Base-by-base conservation (phyloP, 2,888 invertebrate genomes). In the Melanostoma mellinum region DNA sequence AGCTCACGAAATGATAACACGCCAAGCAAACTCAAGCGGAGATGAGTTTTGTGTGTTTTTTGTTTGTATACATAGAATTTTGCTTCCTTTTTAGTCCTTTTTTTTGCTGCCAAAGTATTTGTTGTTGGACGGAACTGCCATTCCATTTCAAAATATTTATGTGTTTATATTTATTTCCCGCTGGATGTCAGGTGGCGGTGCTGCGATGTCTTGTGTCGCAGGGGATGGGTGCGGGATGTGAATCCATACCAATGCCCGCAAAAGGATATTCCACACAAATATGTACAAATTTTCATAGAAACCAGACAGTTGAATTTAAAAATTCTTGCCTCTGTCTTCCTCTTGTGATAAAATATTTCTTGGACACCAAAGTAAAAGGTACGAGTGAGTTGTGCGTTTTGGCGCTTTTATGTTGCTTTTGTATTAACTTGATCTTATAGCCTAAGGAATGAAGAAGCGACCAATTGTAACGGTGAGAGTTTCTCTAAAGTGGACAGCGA, bases 1-100 rank as follows among this genome's bases (percentile, higher is more conserved):
- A 82, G 75, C 84, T 84, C 69, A 79, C 63, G 65, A 75, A 79
- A 79, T 79, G 44, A 79, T 84, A 79, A 84, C 79, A 84, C 69
- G 63, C 63, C 30, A n/a, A 52, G 73, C 44, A 69, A 63, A 78
- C 52, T 65, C 69, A 42, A 84, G 53, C 65, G 79, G 69, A 71
- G 74, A 78, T 82, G 82, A 69, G 48, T 79, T 74, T 60, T 71
- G 38, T 69, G 30, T 71, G 35, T 52, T 6, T 60, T 60, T 36
- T 30, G 32, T 55, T 46, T 74, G 53, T 50, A 33, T 52, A 36
- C 53, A 67, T 44, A 53, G 53, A 55, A 55, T 42, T 53, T 40
- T 5, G 58, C 48, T 67, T 71, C 56, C 65, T 42, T 67, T 48
- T 50, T 42, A 53, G 46, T 61, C 38, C 32, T 10, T 50, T 56